Evolutionary conservation across 1,140 invertebrate genomes (phyloP), one percentile per base, ranked within the genome.

Genomic region (Caenorhabditis inopinata): DNA sequence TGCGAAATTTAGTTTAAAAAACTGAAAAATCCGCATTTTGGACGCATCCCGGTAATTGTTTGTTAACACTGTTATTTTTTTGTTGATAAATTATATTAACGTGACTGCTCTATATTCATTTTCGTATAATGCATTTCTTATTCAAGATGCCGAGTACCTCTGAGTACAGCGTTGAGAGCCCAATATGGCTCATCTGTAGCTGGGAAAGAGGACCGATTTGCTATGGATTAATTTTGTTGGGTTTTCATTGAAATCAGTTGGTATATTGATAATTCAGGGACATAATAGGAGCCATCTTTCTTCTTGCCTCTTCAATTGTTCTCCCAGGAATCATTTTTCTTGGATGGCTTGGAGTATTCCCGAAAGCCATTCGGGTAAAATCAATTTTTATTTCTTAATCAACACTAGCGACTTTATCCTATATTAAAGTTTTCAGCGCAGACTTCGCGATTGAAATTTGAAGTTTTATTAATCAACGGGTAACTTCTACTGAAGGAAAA

Each of bases 301-400:
- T 68, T 6, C 4, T 68, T 21, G 25, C n/a, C 3, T 68, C 38
- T 11, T 42, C 27, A 11, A n/a, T 68, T 38, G 32, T 68, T 21
- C 0, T 21, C 9, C 11, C 38, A 21, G 58, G 16, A 21, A 12
- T 42, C 27, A 16, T 68, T 1, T 68, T 68, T 42, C 38, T 68
- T n/a, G 58, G 58, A 18, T 68, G 58, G 58, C 21, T 68, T 38
- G 32, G 32, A 38, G 38, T 68, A 18, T 68, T 68, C 38, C 58
- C 58, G 12, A 68, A 68, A 68, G 58, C n/a, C 1, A 68, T 68
- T 68, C 58, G 58, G 32, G 58, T 68, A 14, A 16, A 32, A n/a
- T n/a, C n/a, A n/a, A n/a, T n/a, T n/a, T n/a, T n/a, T n/a, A n/a
- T n/a, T n/a, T n/a, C n/a, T n/a, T n/a, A n/a, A n/a, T n/a, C 2